Evolutionary conservation across 2,888 invertebrate species (phyloP), one percentile per base, ranked within the genome.

Genomic region (Saturnia japonica): DNA sequence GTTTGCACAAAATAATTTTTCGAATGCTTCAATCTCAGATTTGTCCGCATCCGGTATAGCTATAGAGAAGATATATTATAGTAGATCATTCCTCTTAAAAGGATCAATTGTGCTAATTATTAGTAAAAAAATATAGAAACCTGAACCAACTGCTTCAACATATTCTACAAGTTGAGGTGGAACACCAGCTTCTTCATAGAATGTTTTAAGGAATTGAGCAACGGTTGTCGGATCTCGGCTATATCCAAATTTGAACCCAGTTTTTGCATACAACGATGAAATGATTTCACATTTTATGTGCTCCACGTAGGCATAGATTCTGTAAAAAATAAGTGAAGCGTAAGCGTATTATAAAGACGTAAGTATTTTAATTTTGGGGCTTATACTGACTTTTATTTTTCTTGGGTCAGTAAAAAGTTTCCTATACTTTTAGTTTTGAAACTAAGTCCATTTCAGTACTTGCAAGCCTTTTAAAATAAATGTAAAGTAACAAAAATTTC

Each of bases 141-240:
- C 96, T 71, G 96, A 95, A 22, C 96, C 96, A 84, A 96, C 96
- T 43, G 96, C 96, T 84, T 97, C 97, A 42, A 97, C 91, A 80
- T 95, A 97, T 60, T 93, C 89, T 0, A 97, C 92, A 0, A 82
- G 77, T 28, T 85, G 80, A 0, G 96, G 96, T 60, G 95, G 85
- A 7, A 97, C 80, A 8, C 91, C 89, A 19, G 95, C 94, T 79
- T 96, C 95, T 0, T 88, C 79, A 82, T 97, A 97, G 68, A 89
- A 88, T 0, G 74, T 69, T 25, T 78, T 77, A 1, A 87, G 70
- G 69, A 87, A 88, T 0, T 76, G 74, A 0, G 76, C 76, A n/a
- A 81, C 73, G 3, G 71, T 73, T 4, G 72, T 72, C 0, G 77
- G 77, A 42, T 84, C 76, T n/a, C 86, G 76, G 51, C 76, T 72